Conservation (phyloP, 2,888 invertebrate species). For the Chirona hameri region DNA sequence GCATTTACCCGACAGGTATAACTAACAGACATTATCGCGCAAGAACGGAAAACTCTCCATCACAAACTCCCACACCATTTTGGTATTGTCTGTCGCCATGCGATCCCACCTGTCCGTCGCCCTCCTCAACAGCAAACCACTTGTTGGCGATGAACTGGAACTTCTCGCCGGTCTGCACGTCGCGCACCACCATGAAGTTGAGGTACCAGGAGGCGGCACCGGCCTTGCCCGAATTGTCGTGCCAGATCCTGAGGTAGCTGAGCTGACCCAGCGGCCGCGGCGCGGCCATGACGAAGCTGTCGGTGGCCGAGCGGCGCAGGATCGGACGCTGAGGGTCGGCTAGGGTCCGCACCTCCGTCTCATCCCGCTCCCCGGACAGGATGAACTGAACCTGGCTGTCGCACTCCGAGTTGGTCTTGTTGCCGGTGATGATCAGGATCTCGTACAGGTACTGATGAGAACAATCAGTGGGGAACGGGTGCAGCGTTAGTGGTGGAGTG, state of each 20-base stretch:
- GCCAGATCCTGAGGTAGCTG: slow-evolving; percentile 51
- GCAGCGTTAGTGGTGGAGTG: too few species aligned
- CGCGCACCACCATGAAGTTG: slow-evolving; percentile 48
- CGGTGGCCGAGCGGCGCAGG: slow-evolving; percentile 46
- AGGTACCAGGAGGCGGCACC: slow-evolving; percentile 50
- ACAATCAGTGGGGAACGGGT: too few species aligned
- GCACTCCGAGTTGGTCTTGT: slow-evolving; percentile 42
- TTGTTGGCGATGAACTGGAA: slow-evolving; percentile 47
- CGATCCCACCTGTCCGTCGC: slow-evolving; percentile 50
- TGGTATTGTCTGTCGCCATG: too few species aligned
- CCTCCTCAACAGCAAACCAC: slow-evolving; percentile 53
- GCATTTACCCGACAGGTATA: too few species aligned
- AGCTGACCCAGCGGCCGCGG: slow-evolving; percentile 49
- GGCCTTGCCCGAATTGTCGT: slow-evolving; percentile 51
- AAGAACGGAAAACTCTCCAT: too few species aligned
- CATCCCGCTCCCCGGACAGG: slow-evolving; percentile 50
- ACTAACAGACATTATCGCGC: too few species aligned
- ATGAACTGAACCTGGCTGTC: slow-evolving; percentile 48
- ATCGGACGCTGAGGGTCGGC: slow-evolving; percentile 47
- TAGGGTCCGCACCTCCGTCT: slow-evolving; percentile 48
- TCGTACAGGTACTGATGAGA: slow-evolving; percentile 48
- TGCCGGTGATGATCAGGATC: slow-evolving; percentile 49
- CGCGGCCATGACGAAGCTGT: slow-evolving; percentile 49
- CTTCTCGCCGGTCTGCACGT: slow-evolving; percentile 50
- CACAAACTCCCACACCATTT: too few species aligned